phyloP scores from a whole-genome alignment of 2,113 vertebrate genomes.

The Etheostoma cragini region DNA sequence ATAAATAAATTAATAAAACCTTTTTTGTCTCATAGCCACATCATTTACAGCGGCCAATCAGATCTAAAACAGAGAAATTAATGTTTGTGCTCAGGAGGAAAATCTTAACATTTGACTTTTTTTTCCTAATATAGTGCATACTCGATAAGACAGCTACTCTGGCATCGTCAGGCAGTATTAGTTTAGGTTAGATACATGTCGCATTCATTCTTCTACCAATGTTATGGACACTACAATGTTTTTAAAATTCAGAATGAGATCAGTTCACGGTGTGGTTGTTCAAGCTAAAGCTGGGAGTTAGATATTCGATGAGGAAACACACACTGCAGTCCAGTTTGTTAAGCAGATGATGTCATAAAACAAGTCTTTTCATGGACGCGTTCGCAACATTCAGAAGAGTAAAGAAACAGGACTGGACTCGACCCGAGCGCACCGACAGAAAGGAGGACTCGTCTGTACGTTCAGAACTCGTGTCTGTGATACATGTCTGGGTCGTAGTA shows the following conservation, averaged over 20 bases:
- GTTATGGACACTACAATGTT: conserved; percentile 36
- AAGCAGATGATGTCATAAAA: conserved; percentile 33
- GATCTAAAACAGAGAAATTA: conserved; percentile 22
- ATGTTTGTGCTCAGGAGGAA: conserved; percentile 67
- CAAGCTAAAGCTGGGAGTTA: conserved; percentile 39
- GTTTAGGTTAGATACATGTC: conserved; percentile 46
- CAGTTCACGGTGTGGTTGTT: conserved; percentile 32
- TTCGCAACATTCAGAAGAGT: conserved; percentile 48
- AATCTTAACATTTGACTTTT: conserved; percentile 55
- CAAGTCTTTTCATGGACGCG: conserved; percentile 35
- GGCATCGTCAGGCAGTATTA: conserved; percentile 63
- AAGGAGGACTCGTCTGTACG: conserved; percentile 6
- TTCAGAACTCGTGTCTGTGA: conserved; percentile 85
- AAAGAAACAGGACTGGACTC: conserved; percentile 13
- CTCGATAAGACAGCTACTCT: conserved; percentile 45
- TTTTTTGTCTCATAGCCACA: conserved; percentile 18
- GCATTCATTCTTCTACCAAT: conserved; percentile 56
- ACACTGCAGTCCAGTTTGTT: conserved; percentile 42
- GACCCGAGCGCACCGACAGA: conserved; percentile 5
- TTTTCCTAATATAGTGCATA: conserved; percentile 48
- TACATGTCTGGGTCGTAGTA: conserved; percentile 86
- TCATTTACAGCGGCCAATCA: conserved; percentile 4
- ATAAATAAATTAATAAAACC: conserved; percentile 41
- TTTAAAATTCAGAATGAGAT: conserved; percentile 21
- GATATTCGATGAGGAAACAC: conserved; percentile 48